These are phyloP conservation scores for Scolanthus callimorphus DNA, from an alignment of 92 coral and sea anemone species.

Conservation along the genomic window DNA sequence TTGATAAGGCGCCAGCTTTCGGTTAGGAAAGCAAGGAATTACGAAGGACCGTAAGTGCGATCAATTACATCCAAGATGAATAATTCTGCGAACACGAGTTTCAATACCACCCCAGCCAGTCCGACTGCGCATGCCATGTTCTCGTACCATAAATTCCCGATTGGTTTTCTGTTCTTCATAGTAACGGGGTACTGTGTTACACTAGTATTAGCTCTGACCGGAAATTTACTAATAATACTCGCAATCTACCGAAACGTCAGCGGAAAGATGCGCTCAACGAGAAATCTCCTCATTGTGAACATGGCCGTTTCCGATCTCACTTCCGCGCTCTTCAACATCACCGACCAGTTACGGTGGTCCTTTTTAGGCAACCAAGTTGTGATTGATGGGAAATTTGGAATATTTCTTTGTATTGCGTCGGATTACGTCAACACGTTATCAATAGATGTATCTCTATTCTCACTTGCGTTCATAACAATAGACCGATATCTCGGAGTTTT, in stretches of 20 bases:
- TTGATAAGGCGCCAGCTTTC: no score
- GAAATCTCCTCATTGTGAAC: constrained; percentile 68
- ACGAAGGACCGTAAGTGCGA: no score
- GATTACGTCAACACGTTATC: constrained; percentile 1
- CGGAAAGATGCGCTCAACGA: constrained; percentile 63
- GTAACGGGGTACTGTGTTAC: neutral
- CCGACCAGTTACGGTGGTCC: constrained; percentile 8
- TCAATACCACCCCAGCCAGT: no score
- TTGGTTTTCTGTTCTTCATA: neutral
- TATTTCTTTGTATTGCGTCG: neutral
- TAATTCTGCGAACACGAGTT: no score
- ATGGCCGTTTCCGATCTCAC: constrained; percentile 70
- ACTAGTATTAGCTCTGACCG: neutral
- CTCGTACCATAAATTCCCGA: neutral
- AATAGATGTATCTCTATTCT: neutral
- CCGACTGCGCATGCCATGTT: no score
- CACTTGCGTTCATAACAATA: neutral
- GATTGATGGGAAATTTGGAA: neutral
- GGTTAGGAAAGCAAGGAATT: no score
- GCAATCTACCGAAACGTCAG: neutral
- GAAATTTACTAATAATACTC: neutral
- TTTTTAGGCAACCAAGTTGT: neutral
- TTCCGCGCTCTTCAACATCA: constrained; percentile 47
- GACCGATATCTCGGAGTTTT: constrained; percentile 2
- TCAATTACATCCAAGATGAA: no score